These are phyloP conservation scores for Eulemur albifrons DNA, from an alignment of 2,797 vertebrate genomes.

Conservation along the genomic window DNA sequence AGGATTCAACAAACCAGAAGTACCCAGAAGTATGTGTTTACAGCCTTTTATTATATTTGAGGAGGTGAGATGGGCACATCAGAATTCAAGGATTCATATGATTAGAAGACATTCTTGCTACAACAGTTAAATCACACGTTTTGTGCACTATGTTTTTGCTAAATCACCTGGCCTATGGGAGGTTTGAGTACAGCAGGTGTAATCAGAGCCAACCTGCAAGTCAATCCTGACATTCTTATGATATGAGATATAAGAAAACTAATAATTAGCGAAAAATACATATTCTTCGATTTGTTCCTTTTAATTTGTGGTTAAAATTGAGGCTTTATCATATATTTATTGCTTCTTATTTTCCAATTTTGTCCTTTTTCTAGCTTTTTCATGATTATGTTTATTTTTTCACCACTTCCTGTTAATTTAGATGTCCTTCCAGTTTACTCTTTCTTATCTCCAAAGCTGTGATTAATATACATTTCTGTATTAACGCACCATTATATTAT, in stretches of 20 bases:
- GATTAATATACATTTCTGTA: background rate
- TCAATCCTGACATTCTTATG: background rate
- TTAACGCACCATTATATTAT: background rate
- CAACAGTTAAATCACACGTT: background rate
- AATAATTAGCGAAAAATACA: background rate
- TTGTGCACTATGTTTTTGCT: background rate
- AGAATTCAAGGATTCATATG: background rate
- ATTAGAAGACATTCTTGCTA: background rate
- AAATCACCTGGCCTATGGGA: background rate
- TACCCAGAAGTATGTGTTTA: background rate
- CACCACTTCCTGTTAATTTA: background rate
- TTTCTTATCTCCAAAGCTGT: background rate
- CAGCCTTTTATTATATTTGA: background rate
- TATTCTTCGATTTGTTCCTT: background rate
- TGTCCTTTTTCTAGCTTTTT: background rate
- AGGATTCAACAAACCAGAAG: background rate
- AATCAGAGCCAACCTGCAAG: background rate
- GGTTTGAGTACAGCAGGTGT: background rate
- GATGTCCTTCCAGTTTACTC: background rate
- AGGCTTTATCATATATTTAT: background rate
- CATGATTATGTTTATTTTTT: background rate
- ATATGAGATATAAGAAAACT: background rate
- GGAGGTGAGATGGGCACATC: background rate
- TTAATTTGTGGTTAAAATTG: background rate
- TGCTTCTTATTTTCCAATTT: background rate